phyloP scores from a whole-genome alignment of 2,888 invertebrate genomes.

The Adela reaumurella region DNA sequence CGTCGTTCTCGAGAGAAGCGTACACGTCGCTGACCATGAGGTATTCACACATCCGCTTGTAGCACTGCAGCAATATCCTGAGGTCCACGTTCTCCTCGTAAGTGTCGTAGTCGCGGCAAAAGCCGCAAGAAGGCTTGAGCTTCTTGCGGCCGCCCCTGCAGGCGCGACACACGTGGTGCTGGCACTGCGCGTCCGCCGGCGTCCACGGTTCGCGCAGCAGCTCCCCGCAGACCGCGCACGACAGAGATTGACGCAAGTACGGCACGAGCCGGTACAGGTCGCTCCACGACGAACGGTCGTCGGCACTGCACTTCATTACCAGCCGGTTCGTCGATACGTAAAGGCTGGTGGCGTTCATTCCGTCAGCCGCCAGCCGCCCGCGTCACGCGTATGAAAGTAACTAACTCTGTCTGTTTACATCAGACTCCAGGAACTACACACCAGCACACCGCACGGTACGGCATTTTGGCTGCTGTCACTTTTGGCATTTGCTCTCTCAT shows the following conservation, averaged over 20 bases:
- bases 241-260: constrained; percentile 79
- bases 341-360: constrained; percentile 78
- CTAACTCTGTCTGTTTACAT: not conserved
- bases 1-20: constrained; percentile 54
- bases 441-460: too few relatives aligned
- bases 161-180: constrained; percentile 83
- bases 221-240: constrained; percentile 86
- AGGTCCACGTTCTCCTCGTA: constrained; percentile 81
- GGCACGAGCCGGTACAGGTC: constrained; percentile 82
- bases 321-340: constrained; percentile 79
- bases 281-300: constrained; percentile 70
- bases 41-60: constrained; percentile 84
- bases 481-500: too few relatives aligned
- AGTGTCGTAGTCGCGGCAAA: constrained; percentile 80
- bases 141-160: constrained; percentile 84
- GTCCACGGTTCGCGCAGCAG: constrained; percentile 78
- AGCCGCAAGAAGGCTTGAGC: constrained; percentile 77
- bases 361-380: not conserved
- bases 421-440: not conserved
- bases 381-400: not conserved
- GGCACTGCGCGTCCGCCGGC: constrained; percentile 74
- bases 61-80: constrained; percentile 79
- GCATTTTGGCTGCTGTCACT: too few relatives aligned
- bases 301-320: constrained; percentile 70
- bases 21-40: constrained; percentile 72